phyloP scores from a whole-genome alignment of 2,888 invertebrate species.

The Cheilosia urbana region DNA sequence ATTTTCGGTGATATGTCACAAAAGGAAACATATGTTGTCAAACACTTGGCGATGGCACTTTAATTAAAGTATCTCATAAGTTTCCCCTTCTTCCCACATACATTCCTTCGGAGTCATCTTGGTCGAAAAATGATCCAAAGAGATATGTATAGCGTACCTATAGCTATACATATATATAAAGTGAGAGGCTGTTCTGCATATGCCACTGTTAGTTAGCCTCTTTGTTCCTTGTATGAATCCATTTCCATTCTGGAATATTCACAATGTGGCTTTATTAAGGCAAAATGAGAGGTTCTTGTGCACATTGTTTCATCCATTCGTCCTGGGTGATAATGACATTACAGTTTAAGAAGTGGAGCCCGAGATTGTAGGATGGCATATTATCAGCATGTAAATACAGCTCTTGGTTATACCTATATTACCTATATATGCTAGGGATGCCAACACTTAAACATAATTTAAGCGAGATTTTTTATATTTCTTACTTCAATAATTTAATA shows the following conservation, averaged over 20 bases:
- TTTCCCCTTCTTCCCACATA: constrained; percentile 35
- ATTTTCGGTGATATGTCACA: constrained; percentile 74
- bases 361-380: constrained; percentile 45
- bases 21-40: constrained; percentile 74
- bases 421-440: constrained; percentile 23
- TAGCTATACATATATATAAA: background rate
- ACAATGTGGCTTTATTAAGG: constrained; percentile 62
- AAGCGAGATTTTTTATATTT: background rate
- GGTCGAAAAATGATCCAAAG: constrained; percentile 35
- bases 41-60: constrained; percentile 74
- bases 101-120: constrained; percentile 25
- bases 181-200: constrained; percentile 44
- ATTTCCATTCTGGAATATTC: constrained; percentile 51
- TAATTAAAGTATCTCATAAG: constrained; percentile 75
- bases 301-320: constrained; percentile 58
- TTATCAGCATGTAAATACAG: constrained; percentile 44
- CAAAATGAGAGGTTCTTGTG: constrained; percentile 46
- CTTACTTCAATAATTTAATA: background rate
- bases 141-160: background rate
- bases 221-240: constrained; percentile 38
- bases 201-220: constrained; percentile 43
- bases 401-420: background rate
- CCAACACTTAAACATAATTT: constrained; percentile 1
- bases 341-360: constrained; percentile 54
- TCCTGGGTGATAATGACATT: constrained; percentile 66